A percentile compares a stretch with the other conserved stretches of the same genome.
phyloP scores from a whole-genome alignment of 2,888 invertebrate species.

The Oxystoma pomonae region DNA sequence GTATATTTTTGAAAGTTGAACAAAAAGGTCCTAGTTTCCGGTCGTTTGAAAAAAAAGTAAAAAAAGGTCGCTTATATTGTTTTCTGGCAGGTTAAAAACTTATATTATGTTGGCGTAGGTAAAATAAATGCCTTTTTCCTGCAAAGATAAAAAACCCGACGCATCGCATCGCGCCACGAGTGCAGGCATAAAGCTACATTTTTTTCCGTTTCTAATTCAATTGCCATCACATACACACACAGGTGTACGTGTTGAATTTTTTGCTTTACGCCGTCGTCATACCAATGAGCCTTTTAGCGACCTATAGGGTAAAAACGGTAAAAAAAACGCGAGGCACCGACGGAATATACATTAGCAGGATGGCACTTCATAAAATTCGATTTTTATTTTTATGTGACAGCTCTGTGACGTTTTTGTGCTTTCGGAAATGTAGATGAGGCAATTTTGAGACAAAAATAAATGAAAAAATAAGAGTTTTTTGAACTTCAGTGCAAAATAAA shows the following conservation, averaged over 20 bases:
- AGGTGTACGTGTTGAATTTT: neutral
- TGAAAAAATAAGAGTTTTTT: no score
- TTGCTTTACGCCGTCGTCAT: neutral
- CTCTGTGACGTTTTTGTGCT: neutral
- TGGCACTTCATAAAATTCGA: neutral
- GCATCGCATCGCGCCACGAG: no score
- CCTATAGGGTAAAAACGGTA: neutral
- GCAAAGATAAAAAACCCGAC: no score
- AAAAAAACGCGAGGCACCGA: neutral
- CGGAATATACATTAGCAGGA: neutral
- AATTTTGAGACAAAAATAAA: no score
- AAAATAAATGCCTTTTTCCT: no score
- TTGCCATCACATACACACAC: neutral
- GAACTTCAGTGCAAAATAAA: no score
- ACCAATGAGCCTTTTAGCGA: neutral
- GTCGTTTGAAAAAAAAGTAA: neutral
- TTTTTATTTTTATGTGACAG: neutral
- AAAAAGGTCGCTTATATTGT: neutral
- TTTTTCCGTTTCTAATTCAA: neutral
- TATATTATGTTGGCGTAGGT: no score
- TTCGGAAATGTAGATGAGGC: no score
- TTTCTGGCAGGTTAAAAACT: no score
- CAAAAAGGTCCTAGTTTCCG: neutral
- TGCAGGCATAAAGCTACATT: neutral
- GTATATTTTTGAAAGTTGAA: neutral